Base-by-base conservation (phyloP, 2,888 invertebrate genomes). In the Nycteola revayana region DNA sequence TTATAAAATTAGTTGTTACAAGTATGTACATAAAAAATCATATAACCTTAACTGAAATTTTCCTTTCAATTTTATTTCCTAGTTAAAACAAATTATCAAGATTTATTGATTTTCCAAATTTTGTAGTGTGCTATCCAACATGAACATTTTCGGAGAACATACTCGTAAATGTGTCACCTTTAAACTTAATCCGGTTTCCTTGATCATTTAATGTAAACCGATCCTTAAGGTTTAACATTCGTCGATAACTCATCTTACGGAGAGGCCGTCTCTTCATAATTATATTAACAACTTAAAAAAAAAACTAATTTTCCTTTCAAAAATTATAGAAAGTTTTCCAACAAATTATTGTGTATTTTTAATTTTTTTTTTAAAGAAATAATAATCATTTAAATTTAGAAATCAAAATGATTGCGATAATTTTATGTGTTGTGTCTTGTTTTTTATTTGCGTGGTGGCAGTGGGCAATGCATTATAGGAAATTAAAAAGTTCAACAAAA, bases 371-470 rank as follows among this genome's bases (percentile, higher is more conserved):
- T 21, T 21, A 5, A 21, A 5, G 7, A n/a, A 21, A 5, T 5
- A 7, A 21, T n/a, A 3, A 21, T 5, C 4, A 2, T 7, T 21
- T 7, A 2, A 21, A 21, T 21, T 21, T 5, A 21, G 21, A 18
- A 18, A 18, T 9, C 1, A 9, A 25, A 39, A 50, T 50, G 50
- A 6, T 50, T 3, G 50, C 40, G 1, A 9, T 52, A 32, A 8
- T 51, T 3, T 46, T 52, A 28, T 35, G 42, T 33, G 31, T 24
- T 11, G 36, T 49, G 25, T 32, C 38, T 27, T 38, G 35, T 14
- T 42, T 52, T 32, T 5, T 51, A 0, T 49, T 33, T 23, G 26
- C 25, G 7, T 52, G 45, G 45, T 50, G 49, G 43, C 28, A 40
- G 37, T 49, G 53, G 53, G 26, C 28, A 7, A 18, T 7, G 3